phyloP scores from a whole-genome alignment of 2,113 vertebrate species.

The Nipponia nippon region DNA sequence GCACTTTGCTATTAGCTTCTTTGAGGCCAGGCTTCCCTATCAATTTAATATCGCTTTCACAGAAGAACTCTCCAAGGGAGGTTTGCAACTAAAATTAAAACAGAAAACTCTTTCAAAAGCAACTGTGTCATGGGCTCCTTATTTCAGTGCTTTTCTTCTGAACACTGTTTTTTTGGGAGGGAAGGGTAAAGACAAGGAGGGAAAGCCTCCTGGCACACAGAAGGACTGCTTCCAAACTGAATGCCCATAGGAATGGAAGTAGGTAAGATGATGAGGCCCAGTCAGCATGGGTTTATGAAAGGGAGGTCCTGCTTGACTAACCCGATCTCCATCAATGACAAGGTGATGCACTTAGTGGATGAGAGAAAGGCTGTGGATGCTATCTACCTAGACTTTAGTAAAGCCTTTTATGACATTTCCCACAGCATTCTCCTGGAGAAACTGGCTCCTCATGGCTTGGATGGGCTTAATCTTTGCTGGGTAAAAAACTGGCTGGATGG shows the following conservation, averaged over 20 bases:
- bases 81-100: not conserved
- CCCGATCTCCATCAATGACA: not conserved
- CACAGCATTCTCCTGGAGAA: not conserved
- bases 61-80: not conserved
- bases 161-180: fast-evolving
- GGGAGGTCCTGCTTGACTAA: not conserved
- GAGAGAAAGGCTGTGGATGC: not conserved
- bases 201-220: not conserved
- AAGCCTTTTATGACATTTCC: not conserved
- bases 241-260: not conserved
- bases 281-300: not conserved
- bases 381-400: not conserved
- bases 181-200: not conserved
- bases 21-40: not conserved
- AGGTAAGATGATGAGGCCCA: not conserved
- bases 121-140: not conserved
- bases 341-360: not conserved
- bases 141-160: not conserved
- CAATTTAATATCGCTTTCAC: not conserved
- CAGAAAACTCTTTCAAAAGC: not conserved
- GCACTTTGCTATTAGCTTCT: not conserved
- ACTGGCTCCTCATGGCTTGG: not conserved
- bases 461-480: fast-evolving
- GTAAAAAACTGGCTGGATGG: not conserved
- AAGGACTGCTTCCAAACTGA: not conserved